These are phyloP conservation scores for Dermolepida albohirtum DNA, from an alignment of 2,888 invertebrate genomes.

Conservation along the genomic window DNA sequence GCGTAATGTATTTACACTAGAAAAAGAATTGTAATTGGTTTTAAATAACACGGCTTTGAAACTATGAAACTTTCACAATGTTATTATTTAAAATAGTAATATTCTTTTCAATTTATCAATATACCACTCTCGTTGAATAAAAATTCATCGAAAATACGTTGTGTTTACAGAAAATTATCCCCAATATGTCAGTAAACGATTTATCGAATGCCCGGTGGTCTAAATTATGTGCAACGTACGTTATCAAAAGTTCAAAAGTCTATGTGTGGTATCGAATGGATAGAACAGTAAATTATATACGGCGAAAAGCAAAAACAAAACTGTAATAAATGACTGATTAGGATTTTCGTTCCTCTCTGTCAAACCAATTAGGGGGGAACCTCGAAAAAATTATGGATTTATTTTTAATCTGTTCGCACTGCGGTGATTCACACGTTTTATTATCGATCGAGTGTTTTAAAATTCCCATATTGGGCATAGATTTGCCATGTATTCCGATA, in stretches of 20 bases:
- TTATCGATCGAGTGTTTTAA: too few species aligned
- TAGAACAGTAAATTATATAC: conserved; percentile 3
- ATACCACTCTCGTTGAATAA: not conserved
- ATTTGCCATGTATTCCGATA: too few species aligned
- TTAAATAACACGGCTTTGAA: too few species aligned
- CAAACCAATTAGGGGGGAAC: not conserved
- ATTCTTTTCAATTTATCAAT: not conserved
- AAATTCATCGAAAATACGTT: conserved; percentile 9
- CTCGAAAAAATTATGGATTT: too few species aligned
- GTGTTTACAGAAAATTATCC: conserved; percentile 39
- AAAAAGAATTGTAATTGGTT: too few species aligned
- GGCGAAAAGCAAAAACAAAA: not conserved
- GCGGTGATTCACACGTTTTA: too few species aligned
- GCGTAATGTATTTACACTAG: too few species aligned
- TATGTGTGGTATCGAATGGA: conserved; percentile 20
- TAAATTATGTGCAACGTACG: conserved; percentile 24
- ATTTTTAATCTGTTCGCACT: conserved; percentile 2
- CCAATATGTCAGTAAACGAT: conserved; percentile 36
- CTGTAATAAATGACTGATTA: conserved; percentile 4
- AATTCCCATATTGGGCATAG: too few species aligned
- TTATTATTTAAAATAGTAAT: not conserved
- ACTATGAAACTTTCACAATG: not conserved
- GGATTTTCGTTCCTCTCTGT: not conserved
- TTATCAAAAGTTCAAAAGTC: conserved; percentile 41
- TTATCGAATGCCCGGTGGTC: conserved; percentile 36